Evolutionary conservation across 2,797 vertebrate species (phyloP), one percentile per base, ranked within the genome.

Genomic region (Notoglanidium macrostoma): DNA sequence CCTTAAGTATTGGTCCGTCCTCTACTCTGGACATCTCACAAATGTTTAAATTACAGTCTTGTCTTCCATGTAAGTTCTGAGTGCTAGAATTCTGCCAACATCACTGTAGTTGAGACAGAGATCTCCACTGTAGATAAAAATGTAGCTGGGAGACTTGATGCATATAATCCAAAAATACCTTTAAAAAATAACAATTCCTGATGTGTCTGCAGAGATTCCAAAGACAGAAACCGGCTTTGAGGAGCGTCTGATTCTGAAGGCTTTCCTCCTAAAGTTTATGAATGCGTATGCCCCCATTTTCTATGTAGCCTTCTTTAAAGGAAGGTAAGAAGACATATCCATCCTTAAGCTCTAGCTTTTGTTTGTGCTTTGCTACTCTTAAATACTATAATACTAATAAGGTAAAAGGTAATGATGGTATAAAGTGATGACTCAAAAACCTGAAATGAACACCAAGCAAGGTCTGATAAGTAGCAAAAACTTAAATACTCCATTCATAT

Each of bases 281-380:
- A 99, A 99, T n/a, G 98, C 98, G 3, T 99, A 98, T 44, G 98
- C 98, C 0, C 96, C 98, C 10, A 99, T 99, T 92, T 99, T 99
- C 94, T 99, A 99, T 0, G 98, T 99, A 93, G 98, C 98, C 77
- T 99, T 99, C 96, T 99, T 99, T 93, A 99, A 99, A 92, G 98
- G 98, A 89, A 95, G 98, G 98, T 99, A 88, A 19, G 88, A 81
- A n/a, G 15, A 54, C 51, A 76, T 73, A 2, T 65, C 57, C 29
- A 67, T 10, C 32, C 7, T 55, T 1, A 74, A 74, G 26, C 21
- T n/a, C 1, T 21, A 19, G 15, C 4, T 12, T 61, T 44, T 67
- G 23, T 67, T 51, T 73, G 49, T 57, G 21, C 7, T 17, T 84
- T 57, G 67, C 59, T 73, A 40, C 6, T 55, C 14, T 72, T 67